Base-by-base conservation (phyloP, 2,888 invertebrate genomes). In the Timema cristinae region DNA sequence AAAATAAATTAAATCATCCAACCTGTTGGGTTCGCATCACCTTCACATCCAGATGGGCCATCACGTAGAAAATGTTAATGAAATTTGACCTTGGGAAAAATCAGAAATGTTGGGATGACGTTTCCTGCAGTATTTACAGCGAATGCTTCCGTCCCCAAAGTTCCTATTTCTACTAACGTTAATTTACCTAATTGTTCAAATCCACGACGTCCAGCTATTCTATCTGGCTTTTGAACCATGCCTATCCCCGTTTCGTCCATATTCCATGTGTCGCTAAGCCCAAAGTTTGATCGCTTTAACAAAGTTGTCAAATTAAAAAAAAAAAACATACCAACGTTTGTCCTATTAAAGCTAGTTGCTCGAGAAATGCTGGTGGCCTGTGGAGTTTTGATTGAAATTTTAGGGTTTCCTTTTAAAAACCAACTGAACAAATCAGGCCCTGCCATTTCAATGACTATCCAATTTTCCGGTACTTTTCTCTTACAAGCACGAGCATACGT, bases 291-390 rank as follows among this genome's bases (percentile, higher is more conserved):
- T 50, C 52, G 49, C 7, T 72, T 63, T 16, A 69, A 51, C 32
- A 72, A 68, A 49, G 49, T 50, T 52, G 70, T 63, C 7, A 73
- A 52, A 54, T 73, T 73, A 47, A 68, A 49, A 69, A 87, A 84
- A 56, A 86, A 85, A 0, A 87, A 85, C n/a, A n/a, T n/a, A n/a
- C n/a, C n/a, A n/a, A n/a, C n/a, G n/a, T n/a, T n/a, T n/a, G n/a
- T n/a, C n/a, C 72, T 85, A 70, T 79, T 79, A 72, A 80, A 80
- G 66, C 75, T 75, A 7, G 77, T 76, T 0, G 76, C 77, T 69
- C 78, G 66, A n/a, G 79, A 75, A 16, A 78, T 72, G 66, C 78
- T 79, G 0, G 79, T 80, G 8, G 77, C 76, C 75, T 79, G 75
- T n/a, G 79, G 79, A 51, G 52, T 76, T 54, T 78, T 66, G n/a